Base-by-base conservation (phyloP, 2,113 vertebrate genomes). In the Callaeas wilsoni region DNA sequence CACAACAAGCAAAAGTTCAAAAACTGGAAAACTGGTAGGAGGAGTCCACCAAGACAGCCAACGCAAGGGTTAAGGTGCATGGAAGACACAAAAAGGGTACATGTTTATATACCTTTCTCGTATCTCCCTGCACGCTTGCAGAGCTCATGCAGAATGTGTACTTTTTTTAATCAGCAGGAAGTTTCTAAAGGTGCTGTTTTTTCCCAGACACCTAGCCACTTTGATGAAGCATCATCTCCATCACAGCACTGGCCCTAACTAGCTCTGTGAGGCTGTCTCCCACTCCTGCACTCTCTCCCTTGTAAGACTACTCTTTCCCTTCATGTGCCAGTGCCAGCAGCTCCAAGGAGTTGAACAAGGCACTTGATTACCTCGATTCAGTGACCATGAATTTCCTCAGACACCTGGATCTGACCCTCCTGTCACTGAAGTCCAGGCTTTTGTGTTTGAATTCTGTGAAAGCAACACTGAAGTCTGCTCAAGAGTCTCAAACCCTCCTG, bases 241-340 rank as follows among this genome's bases (percentile, higher is more conserved):
- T 12, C 41, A 77, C 33, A 60, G 30, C 1, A 2, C 16, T 44
- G 44, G 16, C 17, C 16, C 47, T 37, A 56, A 53, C 16, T 12
- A 32, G 4, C 13, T 75, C 22, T 68, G 26, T 47, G 39, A 63
- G 35, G 23, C 23, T 89, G n/a, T 25, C 3, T 89, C 39, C 50
- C 23, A 5, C 6, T 80, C 13, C 41, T 59, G n/a, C 16, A 68
- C 6, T 1, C 5, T 44, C 15, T 74, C 10, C 16, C 17, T 37
- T 56, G 16, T 9, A 79, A 22, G 41, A 13, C 19, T 64, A 29
- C 7, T 50, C 10, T 57, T 84, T 67, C 8, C 20, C 13, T 2
- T 1, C 14, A 21, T 2, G 0, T 1, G 1, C 9, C 1, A 0
- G 23, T 16, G 49, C 17, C 57, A 91, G 20, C 41, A 85, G 9